Evolutionary conservation across 2,797 vertebrate genomes (phyloP).

Genomic region (Diceros bicornis): DNA sequence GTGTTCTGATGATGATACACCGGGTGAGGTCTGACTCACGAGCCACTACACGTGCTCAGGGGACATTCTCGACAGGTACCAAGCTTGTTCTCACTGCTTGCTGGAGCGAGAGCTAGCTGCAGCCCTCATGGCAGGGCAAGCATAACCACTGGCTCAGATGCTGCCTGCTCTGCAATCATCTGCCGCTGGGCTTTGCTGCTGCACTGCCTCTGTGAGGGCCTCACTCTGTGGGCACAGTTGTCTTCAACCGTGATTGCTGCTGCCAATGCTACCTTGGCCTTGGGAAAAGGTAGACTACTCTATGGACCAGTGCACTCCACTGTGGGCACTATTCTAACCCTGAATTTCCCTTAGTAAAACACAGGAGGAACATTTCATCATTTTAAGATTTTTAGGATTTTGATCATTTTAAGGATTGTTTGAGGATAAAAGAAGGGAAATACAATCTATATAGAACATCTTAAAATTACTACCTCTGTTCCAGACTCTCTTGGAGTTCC

Average conservation of each 20-base stretch:
- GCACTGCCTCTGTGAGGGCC: background rate
- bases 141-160: background rate
- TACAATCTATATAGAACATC: background rate
- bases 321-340: background rate
- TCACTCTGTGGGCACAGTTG: background rate
- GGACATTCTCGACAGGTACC: background rate
- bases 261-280: background rate
- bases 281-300: background rate
- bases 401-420: background rate
- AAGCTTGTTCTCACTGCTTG: background rate
- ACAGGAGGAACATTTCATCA: background rate
- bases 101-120: background rate
- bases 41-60: accelerated
- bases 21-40: background rate
- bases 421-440: background rate
- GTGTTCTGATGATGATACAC: background rate
- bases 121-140: background rate
- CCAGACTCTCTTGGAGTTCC: background rate
- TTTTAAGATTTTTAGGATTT: slow-evolving; percentile 36
- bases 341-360: background rate
- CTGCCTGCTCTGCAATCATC: background rate
- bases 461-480: background rate
- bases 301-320: accelerated
- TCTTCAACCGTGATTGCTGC: background rate
- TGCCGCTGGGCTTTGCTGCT: background rate